phyloP scores from a whole-genome alignment of 2,888 invertebrate species.

The Agonopterix subpropinquella region DNA sequence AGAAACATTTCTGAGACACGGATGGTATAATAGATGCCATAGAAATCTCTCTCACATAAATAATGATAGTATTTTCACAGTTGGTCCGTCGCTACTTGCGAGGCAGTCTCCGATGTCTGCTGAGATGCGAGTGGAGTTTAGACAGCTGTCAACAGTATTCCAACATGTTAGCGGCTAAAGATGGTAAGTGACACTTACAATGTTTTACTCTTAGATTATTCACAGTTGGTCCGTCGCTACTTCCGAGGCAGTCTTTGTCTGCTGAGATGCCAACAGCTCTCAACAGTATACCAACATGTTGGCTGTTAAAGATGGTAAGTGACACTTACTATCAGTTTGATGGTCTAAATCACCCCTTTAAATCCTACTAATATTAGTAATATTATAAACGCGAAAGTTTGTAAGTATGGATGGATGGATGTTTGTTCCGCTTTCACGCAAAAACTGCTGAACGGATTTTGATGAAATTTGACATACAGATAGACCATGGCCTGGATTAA shows the following conservation, averaged over 20 bases:
- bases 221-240: conserved; percentile 82
- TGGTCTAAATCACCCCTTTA: too few species aligned
- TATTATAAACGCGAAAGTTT: too few species aligned
- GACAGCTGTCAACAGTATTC: conserved; percentile 37
- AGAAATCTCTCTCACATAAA: too few species aligned
- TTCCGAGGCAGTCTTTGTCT: conserved; percentile 81
- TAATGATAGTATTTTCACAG: too few species aligned
- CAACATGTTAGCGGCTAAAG: conserved; percentile 32
- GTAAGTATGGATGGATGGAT: too few species aligned
- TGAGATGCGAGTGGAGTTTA: conserved; percentile 37
- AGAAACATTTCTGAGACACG: too few species aligned
- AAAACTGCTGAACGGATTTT: too few species aligned
- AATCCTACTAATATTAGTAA: too few species aligned
- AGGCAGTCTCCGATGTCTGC: conserved; percentile 77
- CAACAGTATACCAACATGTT: conserved; percentile 38
- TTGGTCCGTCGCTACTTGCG: conserved; percentile 84
- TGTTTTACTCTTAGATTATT: not conserved
- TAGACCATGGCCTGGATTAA: too few species aligned
- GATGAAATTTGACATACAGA: too few species aligned
- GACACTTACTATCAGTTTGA: not conserved
- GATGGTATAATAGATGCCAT: too few species aligned
- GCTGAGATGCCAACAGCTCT: conserved; percentile 33
- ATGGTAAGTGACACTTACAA: conserved; percentile 30
- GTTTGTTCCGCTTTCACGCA: too few species aligned
- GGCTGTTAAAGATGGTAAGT: conserved; percentile 36